phyloP scores from a whole-genome alignment of 2,797 vertebrate genomes.

The Leuciscus waleckii region DNA sequence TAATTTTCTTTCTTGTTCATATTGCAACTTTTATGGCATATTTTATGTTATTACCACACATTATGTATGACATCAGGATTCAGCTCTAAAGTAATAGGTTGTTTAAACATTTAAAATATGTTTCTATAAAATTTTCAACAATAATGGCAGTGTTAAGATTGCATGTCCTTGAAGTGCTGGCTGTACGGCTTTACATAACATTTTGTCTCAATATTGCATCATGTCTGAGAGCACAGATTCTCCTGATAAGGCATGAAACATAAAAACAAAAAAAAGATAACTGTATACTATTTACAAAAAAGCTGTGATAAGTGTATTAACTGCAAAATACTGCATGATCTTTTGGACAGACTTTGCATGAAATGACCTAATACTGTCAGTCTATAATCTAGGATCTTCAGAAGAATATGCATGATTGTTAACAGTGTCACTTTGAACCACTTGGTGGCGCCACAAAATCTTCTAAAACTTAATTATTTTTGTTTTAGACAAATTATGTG shows the following conservation, averaged over 20 bases:
- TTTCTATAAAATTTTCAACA: not conserved
- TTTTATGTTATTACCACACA: not conserved
- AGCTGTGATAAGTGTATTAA: constrained; percentile 3
- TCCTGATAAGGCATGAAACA: constrained; percentile 32
- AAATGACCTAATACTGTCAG: constrained; percentile 4
- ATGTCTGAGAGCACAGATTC: constrained; percentile 28
- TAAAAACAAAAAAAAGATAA: not conserved
- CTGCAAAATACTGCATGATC: constrained; percentile 8
- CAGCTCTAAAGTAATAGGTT: not conserved
- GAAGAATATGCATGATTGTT: constrained; percentile 5
- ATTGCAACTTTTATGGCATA: constrained; percentile 11
- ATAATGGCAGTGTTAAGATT: constrained; percentile 16
- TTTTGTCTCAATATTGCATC: constrained; percentile 30
- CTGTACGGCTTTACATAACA: constrained; percentile 23
- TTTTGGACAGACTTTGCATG: constrained; percentile 17
- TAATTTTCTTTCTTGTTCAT: not conserved
- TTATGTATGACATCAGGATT: not conserved
- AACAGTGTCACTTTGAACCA: constrained; percentile 36
- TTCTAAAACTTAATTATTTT: constrained; percentile 35
- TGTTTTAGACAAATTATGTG: not conserved
- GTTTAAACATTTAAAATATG: not conserved
- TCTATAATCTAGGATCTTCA: not conserved
- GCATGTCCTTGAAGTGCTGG: constrained; percentile 34
- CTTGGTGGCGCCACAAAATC: constrained; percentile 49
- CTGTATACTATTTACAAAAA: constrained; percentile 38